phyloP scores from a whole-genome alignment of 92 coral and sea anemone genomes.

The Desmophyllum pertusum region DNA sequence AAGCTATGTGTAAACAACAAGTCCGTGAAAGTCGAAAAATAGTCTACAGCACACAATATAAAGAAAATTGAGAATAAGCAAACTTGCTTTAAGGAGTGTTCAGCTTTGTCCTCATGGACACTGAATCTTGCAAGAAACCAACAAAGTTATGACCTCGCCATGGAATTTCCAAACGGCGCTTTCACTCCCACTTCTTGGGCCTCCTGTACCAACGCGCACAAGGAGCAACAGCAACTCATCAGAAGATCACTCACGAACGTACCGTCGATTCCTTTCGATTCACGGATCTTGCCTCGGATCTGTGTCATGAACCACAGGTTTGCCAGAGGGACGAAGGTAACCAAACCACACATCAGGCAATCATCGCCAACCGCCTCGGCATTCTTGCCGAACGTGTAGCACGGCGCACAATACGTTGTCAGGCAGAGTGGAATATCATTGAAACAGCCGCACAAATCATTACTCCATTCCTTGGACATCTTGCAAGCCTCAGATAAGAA shows the following conservation, averaged over 20 bases:
- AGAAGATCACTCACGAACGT: slow-evolving; percentile 72
- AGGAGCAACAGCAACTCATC: slow-evolving; percentile 80
- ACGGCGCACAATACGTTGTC: slow-evolving; percentile 82
- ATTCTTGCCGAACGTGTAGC: slow-evolving; percentile 94
- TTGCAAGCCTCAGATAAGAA: not conserved
- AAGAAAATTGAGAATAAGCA: slow-evolving; percentile 8
- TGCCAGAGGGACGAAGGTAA: slow-evolving; percentile 74
- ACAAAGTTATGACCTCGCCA: slow-evolving; percentile 69
- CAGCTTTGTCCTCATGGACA: not conserved
- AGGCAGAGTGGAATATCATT: slow-evolving; percentile 82
- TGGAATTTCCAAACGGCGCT: slow-evolving; percentile 92
- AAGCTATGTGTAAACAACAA: not conserved
- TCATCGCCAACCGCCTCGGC: slow-evolving; percentile 98
- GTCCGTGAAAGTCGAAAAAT: not conserved
- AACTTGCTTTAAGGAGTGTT: slow-evolving; percentile 19
- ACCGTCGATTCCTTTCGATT: slow-evolving; percentile 87
- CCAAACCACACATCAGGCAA: slow-evolving; percentile 88
- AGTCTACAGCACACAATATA: not conserved
- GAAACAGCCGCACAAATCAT: slow-evolving; percentile 83
- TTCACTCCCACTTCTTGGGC: slow-evolving; percentile 96
- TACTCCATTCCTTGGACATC: slow-evolving; percentile 59
- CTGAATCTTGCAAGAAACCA: not conserved
- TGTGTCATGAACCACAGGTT: slow-evolving; percentile 79
- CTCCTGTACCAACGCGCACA: slow-evolving; percentile 80
- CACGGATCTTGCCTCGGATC: slow-evolving; percentile 93